Conservation (phyloP, 2,797 vertebrate species). For the Zonotrichia albicollis region DNA sequence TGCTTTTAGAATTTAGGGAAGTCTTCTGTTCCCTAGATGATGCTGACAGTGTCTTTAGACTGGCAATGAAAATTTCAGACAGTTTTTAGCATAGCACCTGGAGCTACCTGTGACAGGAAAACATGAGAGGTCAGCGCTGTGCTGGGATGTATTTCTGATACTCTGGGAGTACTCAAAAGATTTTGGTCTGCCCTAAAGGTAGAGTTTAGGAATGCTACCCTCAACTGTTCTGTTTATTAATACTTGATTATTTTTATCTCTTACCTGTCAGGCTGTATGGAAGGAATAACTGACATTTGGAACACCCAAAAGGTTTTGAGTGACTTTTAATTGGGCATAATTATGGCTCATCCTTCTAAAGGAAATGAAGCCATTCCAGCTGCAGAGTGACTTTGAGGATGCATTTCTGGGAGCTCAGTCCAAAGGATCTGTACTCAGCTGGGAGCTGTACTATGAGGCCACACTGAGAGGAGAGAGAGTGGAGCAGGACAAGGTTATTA, state of each 20-base stretch:
- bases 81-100: not conserved
- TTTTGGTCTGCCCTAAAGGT: not conserved
- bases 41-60: not conserved
- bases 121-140: not conserved
- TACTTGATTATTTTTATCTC: not conserved
- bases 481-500: not conserved
- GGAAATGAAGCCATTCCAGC: not conserved
- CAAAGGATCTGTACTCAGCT: not conserved
- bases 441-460: not conserved
- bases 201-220: not conserved
- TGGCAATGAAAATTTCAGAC: not conserved
- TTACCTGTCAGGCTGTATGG: not conserved
- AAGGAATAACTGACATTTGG: not conserved
- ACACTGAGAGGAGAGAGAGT: not conserved
- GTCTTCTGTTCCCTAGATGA: not conserved
- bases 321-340: not conserved
- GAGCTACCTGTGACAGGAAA: not conserved
- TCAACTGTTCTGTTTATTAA: not conserved
- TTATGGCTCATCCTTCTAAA: not conserved
- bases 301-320: not conserved
- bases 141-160: not conserved
- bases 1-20: not conserved
- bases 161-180: not conserved
- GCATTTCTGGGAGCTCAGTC: not conserved
- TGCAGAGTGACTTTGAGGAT: not conserved